phyloP scores from a whole-genome alignment of 2,797 vertebrate genomes.

The Chrosomus eos region DNA sequence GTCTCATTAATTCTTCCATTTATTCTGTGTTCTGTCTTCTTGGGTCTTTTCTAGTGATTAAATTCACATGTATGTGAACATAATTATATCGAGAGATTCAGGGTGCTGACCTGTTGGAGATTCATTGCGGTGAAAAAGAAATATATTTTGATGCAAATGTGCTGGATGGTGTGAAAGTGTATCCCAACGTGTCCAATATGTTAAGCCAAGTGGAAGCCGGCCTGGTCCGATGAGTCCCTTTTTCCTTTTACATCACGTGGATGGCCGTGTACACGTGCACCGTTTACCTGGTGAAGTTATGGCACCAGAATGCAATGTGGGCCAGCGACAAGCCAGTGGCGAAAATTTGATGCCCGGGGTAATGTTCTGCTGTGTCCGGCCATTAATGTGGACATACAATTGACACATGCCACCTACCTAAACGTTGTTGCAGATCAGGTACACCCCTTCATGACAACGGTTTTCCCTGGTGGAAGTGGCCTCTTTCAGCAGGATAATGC shows the following conservation, averaged over 20 bases:
- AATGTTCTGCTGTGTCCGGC: neutral
- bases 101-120: slow-evolving; percentile 11
- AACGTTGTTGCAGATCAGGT: neutral
- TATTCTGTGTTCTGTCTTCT: neutral
- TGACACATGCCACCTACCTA: neutral
- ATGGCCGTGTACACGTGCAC: too few species aligned
- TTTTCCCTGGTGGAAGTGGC: neutral
- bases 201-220: neutral
- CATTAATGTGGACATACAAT: neutral
- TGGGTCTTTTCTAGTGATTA: neutral
- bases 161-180: neutral
- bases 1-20: slow-evolving; percentile 3
- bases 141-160: neutral
- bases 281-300: neutral
- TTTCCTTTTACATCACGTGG: neutral
- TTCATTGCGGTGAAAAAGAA: slow-evolving; percentile 15
- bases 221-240: neutral
- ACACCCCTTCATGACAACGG: too few species aligned
- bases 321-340: too few species aligned
- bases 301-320: too few species aligned
- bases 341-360: neutral
- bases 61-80: neutral
- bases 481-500: neutral
- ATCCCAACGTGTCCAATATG: neutral
- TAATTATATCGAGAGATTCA: neutral